A percentile compares a stretch with the other conserved stretches of the same genome.
phyloP scores from a whole-genome alignment of 2,113 vertebrate species.

The Cercocebus atys region DNA sequence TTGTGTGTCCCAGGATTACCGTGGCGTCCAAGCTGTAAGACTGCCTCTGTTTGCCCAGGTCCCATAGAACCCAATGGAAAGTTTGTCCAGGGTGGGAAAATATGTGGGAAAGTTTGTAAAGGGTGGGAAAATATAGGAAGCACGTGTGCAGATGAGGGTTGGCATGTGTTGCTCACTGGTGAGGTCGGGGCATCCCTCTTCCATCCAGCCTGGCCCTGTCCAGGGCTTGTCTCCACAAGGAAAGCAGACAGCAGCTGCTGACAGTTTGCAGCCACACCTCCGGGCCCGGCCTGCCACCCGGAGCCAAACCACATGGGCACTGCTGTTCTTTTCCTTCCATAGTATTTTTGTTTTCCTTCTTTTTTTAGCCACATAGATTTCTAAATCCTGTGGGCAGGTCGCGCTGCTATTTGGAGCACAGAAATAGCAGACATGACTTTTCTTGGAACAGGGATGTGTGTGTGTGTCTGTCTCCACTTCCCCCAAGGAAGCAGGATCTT shows the following conservation, averaged over 20 bases:
- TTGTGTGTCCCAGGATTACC: rapidly evolving
- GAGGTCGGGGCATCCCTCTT: rapidly evolving
- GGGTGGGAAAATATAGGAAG: neutral
- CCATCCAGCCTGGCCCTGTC: rapidly evolving
- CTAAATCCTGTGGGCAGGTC: neutral
- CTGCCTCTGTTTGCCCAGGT: neutral
- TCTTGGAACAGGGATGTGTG: neutral
- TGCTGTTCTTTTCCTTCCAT: neutral
- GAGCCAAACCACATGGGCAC: neutral
- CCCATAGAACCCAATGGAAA: rapidly evolving
- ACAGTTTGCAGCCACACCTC: rapidly evolving
- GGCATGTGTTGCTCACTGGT: rapidly evolving
- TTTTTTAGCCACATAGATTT: neutral
- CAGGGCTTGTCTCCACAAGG: rapidly evolving
- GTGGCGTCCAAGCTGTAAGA: too few species aligned
- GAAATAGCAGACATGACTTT: neutral
- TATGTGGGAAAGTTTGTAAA: neutral
- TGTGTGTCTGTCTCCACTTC: neutral
- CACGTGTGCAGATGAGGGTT: neutral
- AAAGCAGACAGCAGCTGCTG: rapidly evolving
- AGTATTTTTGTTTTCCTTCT: neutral
- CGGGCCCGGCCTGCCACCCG: rapidly evolving
- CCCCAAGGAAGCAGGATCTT: neutral
- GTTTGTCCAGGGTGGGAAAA: too few species aligned
- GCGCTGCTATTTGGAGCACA: neutral